These are phyloP conservation scores for Listronotus oregonensis DNA, from an alignment of 1,140 invertebrate genomes.

Conservation along the genomic window DNA sequence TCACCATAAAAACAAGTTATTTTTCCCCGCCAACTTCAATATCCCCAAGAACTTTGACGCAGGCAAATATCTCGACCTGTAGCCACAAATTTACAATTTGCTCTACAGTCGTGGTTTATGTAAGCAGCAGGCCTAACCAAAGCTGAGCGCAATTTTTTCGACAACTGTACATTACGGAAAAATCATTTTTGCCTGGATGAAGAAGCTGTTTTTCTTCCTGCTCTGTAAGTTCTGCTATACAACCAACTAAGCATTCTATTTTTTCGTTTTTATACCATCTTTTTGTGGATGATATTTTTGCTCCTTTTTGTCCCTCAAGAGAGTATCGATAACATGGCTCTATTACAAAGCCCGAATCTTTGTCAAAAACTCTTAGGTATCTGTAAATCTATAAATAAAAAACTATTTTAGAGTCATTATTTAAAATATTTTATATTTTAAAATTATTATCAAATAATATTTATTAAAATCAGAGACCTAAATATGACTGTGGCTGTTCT, in stretches of 20 bases:
- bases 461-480: too few relatives aligned
- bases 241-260: slow-evolving; percentile 93
- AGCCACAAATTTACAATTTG: slow-evolving; percentile 97
- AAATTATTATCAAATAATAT: too few relatives aligned
- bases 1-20: slow-evolving; percentile 98
- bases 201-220: slow-evolving; percentile 92
- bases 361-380: slow-evolving; percentile 92
- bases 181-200: slow-evolving; percentile 95
- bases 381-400: slow-evolving; percentile 77
- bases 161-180: slow-evolving; percentile 98
- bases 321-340: slow-evolving; percentile 94
- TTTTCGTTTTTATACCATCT: slow-evolving; percentile 96
- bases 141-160: slow-evolving; percentile 98
- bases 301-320: slow-evolving; percentile 91
- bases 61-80: slow-evolving; percentile 95
- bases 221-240: slow-evolving; percentile 93
- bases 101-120: slow-evolving; percentile 98
- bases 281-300: slow-evolving; percentile 93
- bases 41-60: slow-evolving; percentile 92
- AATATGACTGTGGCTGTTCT: too few relatives aligned
- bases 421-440: too few relatives aligned
- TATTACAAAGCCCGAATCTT: slow-evolving; percentile 92
- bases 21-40: slow-evolving; percentile 96
- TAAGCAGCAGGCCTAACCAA: slow-evolving; percentile 99
- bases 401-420: too few relatives aligned